A percentile compares a stretch with the other conserved stretches of the same genome.
These are phyloP conservation scores for Tinea pellionella DNA, from an alignment of 2,888 invertebrate species.

Conservation along the genomic window DNA sequence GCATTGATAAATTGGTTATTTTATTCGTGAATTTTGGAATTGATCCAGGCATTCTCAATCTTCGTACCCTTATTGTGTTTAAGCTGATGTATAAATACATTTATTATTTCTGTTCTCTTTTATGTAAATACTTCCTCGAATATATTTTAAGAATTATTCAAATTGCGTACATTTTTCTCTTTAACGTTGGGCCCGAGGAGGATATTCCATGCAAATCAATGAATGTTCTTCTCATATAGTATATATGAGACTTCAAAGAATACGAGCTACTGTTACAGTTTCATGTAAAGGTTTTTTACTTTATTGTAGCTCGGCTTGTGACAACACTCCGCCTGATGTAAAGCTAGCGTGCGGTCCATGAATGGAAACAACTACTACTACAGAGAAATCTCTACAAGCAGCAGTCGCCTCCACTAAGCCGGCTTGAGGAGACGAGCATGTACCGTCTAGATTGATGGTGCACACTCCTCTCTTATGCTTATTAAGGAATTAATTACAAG, in stretches of 20 bases:
- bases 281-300: too few species aligned
- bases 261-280: background rate
- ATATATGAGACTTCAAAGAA: background rate
- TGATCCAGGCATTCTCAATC: background rate
- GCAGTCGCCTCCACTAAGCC: too few species aligned
- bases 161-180: constrained; percentile 9
- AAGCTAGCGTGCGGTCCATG: too few species aligned
- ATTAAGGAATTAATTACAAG: too few species aligned
- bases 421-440: too few species aligned
- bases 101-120: constrained; percentile 11
- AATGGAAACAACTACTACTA: too few species aligned
- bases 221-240: background rate
- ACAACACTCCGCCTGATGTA: too few species aligned
- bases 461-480: too few species aligned
- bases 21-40: background rate
- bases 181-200: background rate
- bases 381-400: too few species aligned
- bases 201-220: background rate
- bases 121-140: background rate
- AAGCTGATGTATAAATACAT: constrained; percentile 7
- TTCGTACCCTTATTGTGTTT: constrained; percentile 7
- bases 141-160: constrained; percentile 11
- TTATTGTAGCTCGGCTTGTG: too few species aligned
- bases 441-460: too few species aligned
- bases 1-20: background rate